phyloP scores from a whole-genome alignment of 35 echinoderm and acorn worm species.

The Patiria miniata region DNA sequence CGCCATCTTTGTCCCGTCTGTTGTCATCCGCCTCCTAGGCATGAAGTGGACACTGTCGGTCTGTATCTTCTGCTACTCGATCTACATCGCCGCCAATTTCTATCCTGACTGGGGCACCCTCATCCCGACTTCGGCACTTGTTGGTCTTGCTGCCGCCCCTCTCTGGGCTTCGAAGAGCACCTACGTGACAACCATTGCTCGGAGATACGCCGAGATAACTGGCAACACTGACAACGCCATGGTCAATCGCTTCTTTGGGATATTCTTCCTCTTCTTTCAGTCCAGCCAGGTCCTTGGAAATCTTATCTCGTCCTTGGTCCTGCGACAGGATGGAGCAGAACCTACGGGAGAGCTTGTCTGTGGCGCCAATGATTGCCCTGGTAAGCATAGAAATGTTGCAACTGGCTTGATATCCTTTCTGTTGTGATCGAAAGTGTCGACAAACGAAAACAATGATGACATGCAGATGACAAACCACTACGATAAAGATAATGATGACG shows the following conservation, averaged over 20 bases:
- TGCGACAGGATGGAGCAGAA: conserved; percentile 31
- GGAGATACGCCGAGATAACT: conserved; percentile 36
- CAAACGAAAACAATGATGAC: too few relatives aligned
- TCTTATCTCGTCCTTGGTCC: conserved; percentile 82
- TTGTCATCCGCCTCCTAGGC: conserved; percentile 74
- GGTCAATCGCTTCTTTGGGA: conserved; percentile 84
- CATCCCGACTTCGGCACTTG: conserved; percentile 77
- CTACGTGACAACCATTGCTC: conserved; percentile 77
- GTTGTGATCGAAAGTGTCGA: too few relatives aligned
- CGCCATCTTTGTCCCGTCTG: conserved; percentile 65
- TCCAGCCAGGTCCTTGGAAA: conserved; percentile 84
- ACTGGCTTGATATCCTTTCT: too few relatives aligned
- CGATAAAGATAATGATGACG: too few relatives aligned
- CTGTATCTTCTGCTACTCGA: conserved; percentile 57
- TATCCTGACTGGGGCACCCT: conserved; percentile 79
- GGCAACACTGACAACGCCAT: conserved; percentile 45
- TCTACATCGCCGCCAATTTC: conserved; percentile 84
- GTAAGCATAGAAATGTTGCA: conserved; percentile 52
- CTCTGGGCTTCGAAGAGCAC: conserved; percentile 89
- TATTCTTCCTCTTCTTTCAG: conserved; percentile 98
- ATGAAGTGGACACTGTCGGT: conserved; percentile 82
- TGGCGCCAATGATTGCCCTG: conserved; percentile 85
- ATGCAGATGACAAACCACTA: too few relatives aligned
- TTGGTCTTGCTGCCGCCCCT: conserved; percentile 84
- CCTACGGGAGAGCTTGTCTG: conserved; percentile 43